A percentile compares a stretch with the other conserved stretches of the same genome.
phyloP scores from a whole-genome alignment of 2,797 vertebrate species.

The Artibeus jamaicensis region DNA sequence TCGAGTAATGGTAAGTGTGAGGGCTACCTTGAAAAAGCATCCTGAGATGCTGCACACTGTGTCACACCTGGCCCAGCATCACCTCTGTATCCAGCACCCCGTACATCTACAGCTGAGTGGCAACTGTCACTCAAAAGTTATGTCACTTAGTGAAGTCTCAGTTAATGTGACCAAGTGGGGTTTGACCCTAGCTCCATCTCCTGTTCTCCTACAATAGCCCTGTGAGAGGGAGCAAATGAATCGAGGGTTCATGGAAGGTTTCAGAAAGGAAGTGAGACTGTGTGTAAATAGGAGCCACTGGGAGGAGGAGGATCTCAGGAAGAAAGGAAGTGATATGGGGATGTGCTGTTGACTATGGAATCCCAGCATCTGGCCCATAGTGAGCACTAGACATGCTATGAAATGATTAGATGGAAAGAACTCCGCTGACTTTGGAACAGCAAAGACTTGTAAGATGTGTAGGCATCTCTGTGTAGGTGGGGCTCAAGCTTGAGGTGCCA shows the following conservation, averaged over 20 bases:
- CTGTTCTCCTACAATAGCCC: background rate
- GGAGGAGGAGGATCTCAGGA: background rate
- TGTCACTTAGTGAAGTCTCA: background rate
- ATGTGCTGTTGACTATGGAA: background rate
- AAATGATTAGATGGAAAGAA: background rate
- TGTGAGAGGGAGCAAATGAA: background rate
- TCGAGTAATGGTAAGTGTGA: background rate
- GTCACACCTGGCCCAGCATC: background rate
- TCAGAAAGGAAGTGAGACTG: background rate
- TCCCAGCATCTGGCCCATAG: background rate
- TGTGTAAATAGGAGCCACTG: background rate
- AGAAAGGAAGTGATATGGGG: background rate
- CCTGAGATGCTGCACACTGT: background rate
- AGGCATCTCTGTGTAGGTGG: background rate
- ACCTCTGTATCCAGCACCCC: accelerated
- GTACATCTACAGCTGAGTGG: background rate
- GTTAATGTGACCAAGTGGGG: background rate
- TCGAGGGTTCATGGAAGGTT: background rate
- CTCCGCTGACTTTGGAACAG: background rate
- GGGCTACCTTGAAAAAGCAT: background rate
- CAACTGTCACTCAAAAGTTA: background rate
- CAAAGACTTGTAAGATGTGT: background rate
- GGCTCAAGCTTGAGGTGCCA: no score
- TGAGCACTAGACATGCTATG: background rate
- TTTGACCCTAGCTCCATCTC: background rate